Evolutionary conservation across 2,888 invertebrate species (phyloP), one percentile per base, ranked within the genome.

Genomic region (Scelioninae gen. 2): DNA sequence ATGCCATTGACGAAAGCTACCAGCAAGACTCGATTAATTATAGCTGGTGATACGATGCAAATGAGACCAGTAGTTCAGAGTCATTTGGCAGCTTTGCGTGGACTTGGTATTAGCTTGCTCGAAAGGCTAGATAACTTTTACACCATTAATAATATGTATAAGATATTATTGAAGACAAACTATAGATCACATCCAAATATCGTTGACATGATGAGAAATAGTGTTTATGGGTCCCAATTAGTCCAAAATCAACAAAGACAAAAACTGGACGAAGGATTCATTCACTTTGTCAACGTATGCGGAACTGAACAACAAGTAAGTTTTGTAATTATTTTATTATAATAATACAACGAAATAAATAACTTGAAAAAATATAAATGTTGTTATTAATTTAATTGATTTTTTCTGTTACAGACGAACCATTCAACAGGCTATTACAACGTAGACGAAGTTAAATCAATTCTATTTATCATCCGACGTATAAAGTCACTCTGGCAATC

Each of bases 21-120:
- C 72, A 89, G 89, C 53, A 88, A 88, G 9, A 95, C 94, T 0
- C 88, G 94, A 41, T 89, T 95, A 64, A 93, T 95, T 0, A 85
- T 95, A 41, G 94, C 95, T 48, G 95, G 95, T 52, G 95, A 95
- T 87, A 94, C 95, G 82, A 93, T 94, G 93, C 91, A 94, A 88
- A 88, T 95, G 82, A 92, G 93, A 71, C 94, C 94, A 0, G 94
- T 94, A 83, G 89, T 95, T 5, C 94, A 92, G 84, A 93, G 93
- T 9, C 90, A 91, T 55, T 91, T 93, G 80, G 92, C 92, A 5
- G 90, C 90, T 79, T 91, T 92, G 78, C 87, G 91, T 1, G 91
- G 91, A 73, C 85, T 93, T 45, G 92, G 93, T 75, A 89, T 92
- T 22, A 94, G 94, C 4, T 85, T 95, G 15, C 84, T 95, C 67